Evolutionary conservation across 2,888 invertebrate species (phyloP).

Genomic region (Vandiemenella viatica): DNA sequence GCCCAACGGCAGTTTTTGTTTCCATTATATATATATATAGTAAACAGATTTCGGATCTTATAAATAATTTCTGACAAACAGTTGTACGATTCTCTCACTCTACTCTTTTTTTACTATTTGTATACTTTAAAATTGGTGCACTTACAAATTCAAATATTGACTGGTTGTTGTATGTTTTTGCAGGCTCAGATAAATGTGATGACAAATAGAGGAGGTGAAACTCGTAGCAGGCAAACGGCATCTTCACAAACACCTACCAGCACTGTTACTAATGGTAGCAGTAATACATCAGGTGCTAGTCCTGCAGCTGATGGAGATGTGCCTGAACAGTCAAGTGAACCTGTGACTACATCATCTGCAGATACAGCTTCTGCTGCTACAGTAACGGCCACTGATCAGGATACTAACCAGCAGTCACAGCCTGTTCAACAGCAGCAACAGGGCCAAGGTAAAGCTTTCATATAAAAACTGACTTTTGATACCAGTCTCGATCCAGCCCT

Average conservation of each 20-base stretch:
- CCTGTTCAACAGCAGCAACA: conserved; percentile 1
- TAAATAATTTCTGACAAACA: no score
- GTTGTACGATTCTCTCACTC: no score
- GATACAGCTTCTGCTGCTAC: conserved; percentile 19
- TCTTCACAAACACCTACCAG: conserved; percentile 12
- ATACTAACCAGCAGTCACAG: conserved; percentile 7
- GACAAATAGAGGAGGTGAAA: no score
- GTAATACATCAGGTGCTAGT: conserved; percentile 8
- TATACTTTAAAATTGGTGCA: no score
- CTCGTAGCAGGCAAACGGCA: no score
- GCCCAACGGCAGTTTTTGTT: no score
- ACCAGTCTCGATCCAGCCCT: no score
- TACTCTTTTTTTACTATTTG: no score
- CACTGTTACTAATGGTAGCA: conserved; percentile 1
- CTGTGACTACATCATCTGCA: conserved; percentile 15
- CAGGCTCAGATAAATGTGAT: conserved; percentile 23
- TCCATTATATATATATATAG: no score
- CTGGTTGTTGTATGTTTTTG: conserved; percentile 1
- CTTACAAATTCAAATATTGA: not conserved
- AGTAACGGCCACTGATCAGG: conserved; percentile 14
- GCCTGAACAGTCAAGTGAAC: not conserved
- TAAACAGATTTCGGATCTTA: no score
- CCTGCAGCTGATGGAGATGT: not conserved
- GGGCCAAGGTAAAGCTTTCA: no score
- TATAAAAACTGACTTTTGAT: no score